Conservation (phyloP, 2,888 invertebrate species). For the Abrostola triplasia region DNA sequence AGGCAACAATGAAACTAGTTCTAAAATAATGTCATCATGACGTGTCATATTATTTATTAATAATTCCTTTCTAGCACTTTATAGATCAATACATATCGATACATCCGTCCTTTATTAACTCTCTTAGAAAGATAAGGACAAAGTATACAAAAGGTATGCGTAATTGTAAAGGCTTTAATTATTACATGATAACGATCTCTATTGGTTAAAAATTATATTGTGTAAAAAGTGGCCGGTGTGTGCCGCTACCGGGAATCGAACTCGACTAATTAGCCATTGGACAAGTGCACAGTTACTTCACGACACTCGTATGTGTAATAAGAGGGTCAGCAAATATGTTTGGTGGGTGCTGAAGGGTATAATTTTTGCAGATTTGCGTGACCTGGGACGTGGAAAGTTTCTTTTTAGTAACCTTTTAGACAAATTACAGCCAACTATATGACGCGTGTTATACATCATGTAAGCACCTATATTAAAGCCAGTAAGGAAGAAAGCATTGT, state of each 20-base stretch:
- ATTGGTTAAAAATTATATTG: constrained; percentile 76
- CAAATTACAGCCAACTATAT: too few species aligned
- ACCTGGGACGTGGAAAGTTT: background rate
- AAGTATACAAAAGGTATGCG: constrained; percentile 58
- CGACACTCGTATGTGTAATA: constrained; percentile 67
- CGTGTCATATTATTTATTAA: constrained; percentile 28
- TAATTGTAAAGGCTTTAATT: constrained; percentile 73
- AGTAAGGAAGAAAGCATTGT: too few species aligned
- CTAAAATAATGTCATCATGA: constrained; percentile 30
- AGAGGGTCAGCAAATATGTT: constrained; percentile 58
- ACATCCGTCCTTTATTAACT: constrained; percentile 2
- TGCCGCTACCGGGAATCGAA: constrained; percentile 73
- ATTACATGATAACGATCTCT: constrained; percentile 73
- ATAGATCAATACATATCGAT: background rate
- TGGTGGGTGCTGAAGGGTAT: too few species aligned
- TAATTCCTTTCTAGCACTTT: constrained; percentile 12
- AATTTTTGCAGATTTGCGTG: background rate
- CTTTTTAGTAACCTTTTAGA: too few species aligned
- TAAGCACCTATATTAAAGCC: too few species aligned
- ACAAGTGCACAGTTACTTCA: constrained; percentile 69
- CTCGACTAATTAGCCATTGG: constrained; percentile 76
- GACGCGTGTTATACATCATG: too few species aligned
- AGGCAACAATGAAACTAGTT: constrained; percentile 12
- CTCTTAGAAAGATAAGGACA: constrained; percentile 22
- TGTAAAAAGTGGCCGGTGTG: constrained; percentile 67